phyloP scores from a whole-genome alignment of 2,797 vertebrate genomes.

The Nyctalus aviator region DNA sequence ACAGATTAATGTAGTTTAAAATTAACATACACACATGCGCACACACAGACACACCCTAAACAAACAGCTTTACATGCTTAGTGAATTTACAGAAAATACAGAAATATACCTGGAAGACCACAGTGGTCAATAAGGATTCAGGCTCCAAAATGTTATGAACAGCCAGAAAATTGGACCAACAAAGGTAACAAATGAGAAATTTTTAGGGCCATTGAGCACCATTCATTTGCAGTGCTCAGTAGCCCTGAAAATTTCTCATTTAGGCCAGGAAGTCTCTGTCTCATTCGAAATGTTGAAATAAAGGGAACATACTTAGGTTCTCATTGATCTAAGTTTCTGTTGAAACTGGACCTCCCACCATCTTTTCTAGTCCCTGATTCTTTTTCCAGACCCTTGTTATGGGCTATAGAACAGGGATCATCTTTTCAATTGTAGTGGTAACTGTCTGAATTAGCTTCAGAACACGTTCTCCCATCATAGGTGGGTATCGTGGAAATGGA shows the following conservation, averaged over 20 bases:
- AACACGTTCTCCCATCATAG: background rate
- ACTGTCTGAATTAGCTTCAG: background rate
- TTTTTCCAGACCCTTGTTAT: background rate
- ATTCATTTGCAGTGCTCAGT: conserved; percentile 83
- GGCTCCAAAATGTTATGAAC: conserved; percentile 67
- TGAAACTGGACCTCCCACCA: conserved; percentile 40
- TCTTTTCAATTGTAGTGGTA: background rate
- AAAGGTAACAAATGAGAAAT: conserved; percentile 87
- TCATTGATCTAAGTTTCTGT: conserved; percentile 74
- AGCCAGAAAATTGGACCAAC: conserved; percentile 80
- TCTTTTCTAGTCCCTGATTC: conserved; percentile 15
- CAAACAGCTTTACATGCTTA: conserved; percentile 65
- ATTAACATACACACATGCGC: background rate
- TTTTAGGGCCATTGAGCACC: conserved; percentile 85
- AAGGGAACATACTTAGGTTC: conserved; percentile 60
- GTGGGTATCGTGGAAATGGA: conserved; percentile 18
- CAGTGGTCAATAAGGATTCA: conserved; percentile 51
- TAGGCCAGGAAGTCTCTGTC: conserved; percentile 79
- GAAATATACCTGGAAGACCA: conserved; percentile 51
- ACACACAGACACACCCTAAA: conserved; percentile 17
- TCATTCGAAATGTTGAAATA: conserved; percentile 79
- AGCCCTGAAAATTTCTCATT: conserved; percentile 88
- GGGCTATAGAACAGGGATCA: background rate
- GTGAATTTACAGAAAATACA: conserved; percentile 49
- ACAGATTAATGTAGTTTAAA: conserved; percentile 72